Conservation (phyloP, 2,888 invertebrate species). For the Biston betularia region DNA sequence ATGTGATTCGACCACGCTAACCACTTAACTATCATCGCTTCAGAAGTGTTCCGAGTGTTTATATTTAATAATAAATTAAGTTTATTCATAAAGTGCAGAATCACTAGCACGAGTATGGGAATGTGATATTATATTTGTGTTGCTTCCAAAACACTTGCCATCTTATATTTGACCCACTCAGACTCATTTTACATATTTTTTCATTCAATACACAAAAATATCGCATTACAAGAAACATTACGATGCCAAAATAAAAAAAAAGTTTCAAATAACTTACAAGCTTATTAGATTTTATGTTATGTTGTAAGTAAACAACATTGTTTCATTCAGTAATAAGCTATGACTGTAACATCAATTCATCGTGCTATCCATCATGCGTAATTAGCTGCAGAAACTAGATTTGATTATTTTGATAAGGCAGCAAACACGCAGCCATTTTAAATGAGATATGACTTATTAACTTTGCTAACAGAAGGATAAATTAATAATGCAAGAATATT, state of each 20-base stretch:
- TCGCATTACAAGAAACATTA: background rate
- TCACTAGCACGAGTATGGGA: no score
- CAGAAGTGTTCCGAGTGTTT: no score
- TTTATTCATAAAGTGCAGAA: no score
- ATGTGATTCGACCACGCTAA: no score
- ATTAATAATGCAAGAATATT: background rate
- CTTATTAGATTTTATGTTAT: conserved; percentile 1
- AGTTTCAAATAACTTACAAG: background rate
- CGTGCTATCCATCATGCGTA: conserved; percentile 8
- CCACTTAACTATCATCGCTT: no score
- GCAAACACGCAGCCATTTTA: background rate
- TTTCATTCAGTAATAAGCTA: conserved; percentile 4
- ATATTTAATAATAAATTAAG: no score
- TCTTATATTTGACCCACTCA: no score
- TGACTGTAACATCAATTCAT: conserved; percentile 6
- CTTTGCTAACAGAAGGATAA: background rate
- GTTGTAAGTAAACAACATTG: conserved; percentile 2
- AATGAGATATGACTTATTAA: background rate
- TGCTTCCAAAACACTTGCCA: no score
- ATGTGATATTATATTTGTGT: no score
- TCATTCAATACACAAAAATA: no score
- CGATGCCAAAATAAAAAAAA: background rate
- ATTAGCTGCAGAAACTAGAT: conserved; percentile 15
- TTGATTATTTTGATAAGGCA: conserved; percentile 8
- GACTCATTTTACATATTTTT: no score